Evolutionary conservation across 2,797 vertebrate species (phyloP).

Genomic region (Cryptoblepharus egeriae): DNA sequence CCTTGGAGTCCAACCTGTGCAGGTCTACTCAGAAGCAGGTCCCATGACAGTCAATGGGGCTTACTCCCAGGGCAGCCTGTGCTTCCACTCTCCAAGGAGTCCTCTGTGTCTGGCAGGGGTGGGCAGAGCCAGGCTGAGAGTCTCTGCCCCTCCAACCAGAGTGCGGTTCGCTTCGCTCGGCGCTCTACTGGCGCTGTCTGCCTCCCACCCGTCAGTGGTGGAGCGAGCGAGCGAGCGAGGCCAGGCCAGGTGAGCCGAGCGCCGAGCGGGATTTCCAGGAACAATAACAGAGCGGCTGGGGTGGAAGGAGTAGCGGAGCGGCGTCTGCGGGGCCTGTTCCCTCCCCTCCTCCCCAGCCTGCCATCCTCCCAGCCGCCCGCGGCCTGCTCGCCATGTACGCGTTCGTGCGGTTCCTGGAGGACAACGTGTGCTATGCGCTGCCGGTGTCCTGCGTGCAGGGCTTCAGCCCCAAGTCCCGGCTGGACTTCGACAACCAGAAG

Average conservation of each 20-base stretch:
- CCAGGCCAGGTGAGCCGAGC: constrained; percentile 90
- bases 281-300: constrained; percentile 76
- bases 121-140: too few relatives aligned
- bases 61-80: too few relatives aligned
- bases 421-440: constrained; percentile 95
- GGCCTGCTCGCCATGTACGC: constrained; percentile 88
- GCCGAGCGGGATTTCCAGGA: constrained; percentile 76
- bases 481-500: constrained; percentile 98
- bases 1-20: too few relatives aligned
- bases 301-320: constrained; percentile 63
- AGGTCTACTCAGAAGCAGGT: too few relatives aligned
- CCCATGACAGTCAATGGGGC: too few relatives aligned
- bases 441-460: constrained; percentile 91
- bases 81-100: too few relatives aligned
- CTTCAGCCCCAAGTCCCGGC: constrained; percentile 91
- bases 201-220: constrained; percentile 25
- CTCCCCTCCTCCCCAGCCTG: constrained; percentile 39
- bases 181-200: constrained; percentile 54
- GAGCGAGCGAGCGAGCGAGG: constrained; percentile 49
- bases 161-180: constrained; percentile 53
- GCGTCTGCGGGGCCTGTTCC: constrained; percentile 57
- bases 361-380: constrained; percentile 9
- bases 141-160: neutral
- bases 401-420: constrained; percentile 96
- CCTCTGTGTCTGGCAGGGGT: too few relatives aligned